These are phyloP conservation scores for Tuta absoluta DNA, from an alignment of 2,888 invertebrate species.

Conservation along the genomic window DNA sequence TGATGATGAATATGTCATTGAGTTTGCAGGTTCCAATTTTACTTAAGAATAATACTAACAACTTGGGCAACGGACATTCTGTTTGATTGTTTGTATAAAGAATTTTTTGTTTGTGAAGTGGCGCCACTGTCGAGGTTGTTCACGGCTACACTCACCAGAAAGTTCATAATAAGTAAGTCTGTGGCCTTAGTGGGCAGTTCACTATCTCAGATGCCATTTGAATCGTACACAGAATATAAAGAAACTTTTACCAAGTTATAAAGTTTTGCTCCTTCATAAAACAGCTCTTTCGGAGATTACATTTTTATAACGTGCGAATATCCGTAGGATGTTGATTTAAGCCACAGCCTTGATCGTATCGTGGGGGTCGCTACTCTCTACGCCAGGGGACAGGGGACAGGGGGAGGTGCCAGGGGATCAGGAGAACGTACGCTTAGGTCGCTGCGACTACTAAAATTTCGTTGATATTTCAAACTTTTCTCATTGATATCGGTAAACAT, in stretches of 20 bases:
- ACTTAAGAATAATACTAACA: no score
- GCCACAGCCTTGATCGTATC: background rate
- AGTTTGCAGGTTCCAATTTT: no score
- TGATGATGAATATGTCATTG: no score
- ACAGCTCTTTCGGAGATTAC: background rate
- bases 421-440: background rate
- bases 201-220: no score
- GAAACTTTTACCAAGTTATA: background rate
- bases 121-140: no score
- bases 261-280: background rate
- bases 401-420: background rate
- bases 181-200: no score
- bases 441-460: background rate
- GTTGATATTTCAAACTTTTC: background rate
- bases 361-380: background rate
- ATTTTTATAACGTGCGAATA: conserved; percentile 1
- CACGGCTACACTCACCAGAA: no score
- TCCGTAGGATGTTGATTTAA: background rate
- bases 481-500: background rate
- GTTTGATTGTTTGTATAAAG: no score
- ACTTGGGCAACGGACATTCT: no score
- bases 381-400: background rate
- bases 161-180: no score
- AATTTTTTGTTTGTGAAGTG: no score
- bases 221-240: background rate